Conservation (phyloP, 1,140 invertebrate genomes). For the Drosophila mayri region DNA sequence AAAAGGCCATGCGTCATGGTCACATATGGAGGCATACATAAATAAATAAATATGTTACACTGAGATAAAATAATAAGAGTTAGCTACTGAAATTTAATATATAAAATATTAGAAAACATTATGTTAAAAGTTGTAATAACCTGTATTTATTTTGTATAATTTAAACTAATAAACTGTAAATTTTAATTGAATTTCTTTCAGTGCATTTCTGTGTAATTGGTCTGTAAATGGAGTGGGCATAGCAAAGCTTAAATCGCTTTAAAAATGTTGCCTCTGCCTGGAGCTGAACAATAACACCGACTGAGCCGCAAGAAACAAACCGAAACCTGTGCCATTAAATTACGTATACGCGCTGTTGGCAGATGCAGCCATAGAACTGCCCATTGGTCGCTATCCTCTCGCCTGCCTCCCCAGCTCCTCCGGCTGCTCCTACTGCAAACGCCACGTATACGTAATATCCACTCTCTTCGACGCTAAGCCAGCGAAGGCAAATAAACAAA, state of each 20-base stretch:
- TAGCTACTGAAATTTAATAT: background rate
- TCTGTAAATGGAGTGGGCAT: slow-evolving; percentile 9
- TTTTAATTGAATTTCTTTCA: background rate
- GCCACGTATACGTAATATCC: slow-evolving; percentile 18
- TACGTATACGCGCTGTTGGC: slow-evolving; percentile 65
- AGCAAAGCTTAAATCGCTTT: slow-evolving; percentile 59
- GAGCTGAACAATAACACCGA: slow-evolving; percentile 55
- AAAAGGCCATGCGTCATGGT: slow-evolving; percentile 67
- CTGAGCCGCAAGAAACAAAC: slow-evolving; percentile 44
- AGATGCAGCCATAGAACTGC: slow-evolving; percentile 45
- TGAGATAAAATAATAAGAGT: background rate
- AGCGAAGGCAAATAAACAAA: slow-evolving; percentile 74
- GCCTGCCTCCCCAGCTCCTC: background rate
- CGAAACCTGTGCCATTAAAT: slow-evolving; percentile 63
- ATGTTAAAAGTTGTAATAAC: too few relatives aligned
- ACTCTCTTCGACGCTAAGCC: slow-evolving; percentile 23
- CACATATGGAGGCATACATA: slow-evolving; percentile 14
- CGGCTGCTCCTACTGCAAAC: background rate
- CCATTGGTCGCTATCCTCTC: slow-evolving; percentile 12
- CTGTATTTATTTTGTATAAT: background rate
- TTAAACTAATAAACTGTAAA: too few relatives aligned
- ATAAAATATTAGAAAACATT: background rate
- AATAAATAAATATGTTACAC: slow-evolving; percentile 1
- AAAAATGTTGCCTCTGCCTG: slow-evolving; percentile 33
- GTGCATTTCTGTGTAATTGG: slow-evolving; percentile 51